Evolutionary conservation across 1,140 invertebrate genomes (phyloP).

Genomic region (Drosophila dunni): DNA sequence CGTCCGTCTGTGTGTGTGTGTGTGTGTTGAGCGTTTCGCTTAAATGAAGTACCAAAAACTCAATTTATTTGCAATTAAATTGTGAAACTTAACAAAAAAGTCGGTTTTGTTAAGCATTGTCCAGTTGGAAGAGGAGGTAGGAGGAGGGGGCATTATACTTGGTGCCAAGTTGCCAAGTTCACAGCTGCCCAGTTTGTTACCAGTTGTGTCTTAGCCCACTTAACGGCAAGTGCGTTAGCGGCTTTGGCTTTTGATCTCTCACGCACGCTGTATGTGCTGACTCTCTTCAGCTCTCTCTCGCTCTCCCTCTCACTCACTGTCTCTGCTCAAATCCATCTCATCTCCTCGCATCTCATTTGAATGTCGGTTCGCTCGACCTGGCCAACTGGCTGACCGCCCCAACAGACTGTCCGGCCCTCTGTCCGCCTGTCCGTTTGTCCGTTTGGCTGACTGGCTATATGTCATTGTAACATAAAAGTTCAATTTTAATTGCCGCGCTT

Average conservation of each 20-base stretch:
- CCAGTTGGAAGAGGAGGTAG: conserved; percentile 46
- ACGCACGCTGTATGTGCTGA: conserved; percentile 30
- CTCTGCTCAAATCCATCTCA: conserved; percentile 17
- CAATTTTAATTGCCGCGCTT: conserved; percentile 84
- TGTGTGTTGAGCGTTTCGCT: conserved; percentile 74
- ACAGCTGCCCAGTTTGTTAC: conserved; percentile 5
- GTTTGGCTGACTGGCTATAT: conserved; percentile 63
- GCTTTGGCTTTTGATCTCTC: conserved; percentile 67
- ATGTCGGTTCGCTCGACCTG: conserved; percentile 59
- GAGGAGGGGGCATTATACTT: conserved; percentile 14
- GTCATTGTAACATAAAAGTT: conserved; percentile 84
- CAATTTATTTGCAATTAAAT: conserved; percentile 84
- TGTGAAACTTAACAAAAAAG: conserved; percentile 56
- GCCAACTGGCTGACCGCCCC: conserved; percentile 12
- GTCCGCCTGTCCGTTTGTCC: not conserved
- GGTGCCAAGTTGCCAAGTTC: conserved; percentile 9
- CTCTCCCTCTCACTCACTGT: not conserved
- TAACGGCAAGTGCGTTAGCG: conserved; percentile 68
- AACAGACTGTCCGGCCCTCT: not conserved
- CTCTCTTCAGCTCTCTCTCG: not conserved
- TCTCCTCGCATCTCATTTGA: conserved; percentile 65
- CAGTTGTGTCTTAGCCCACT: conserved; percentile 46
- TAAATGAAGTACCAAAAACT: conserved; percentile 84
- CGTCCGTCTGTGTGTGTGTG: conserved; percentile 1
- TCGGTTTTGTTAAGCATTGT: conserved; percentile 58